Percentiles rank a stretch among this genome's conserved stretches.
These are phyloP conservation scores for Pongo abelii DNA, from an alignment of 2,113 vertebrate species.

Conservation along the genomic window DNA sequence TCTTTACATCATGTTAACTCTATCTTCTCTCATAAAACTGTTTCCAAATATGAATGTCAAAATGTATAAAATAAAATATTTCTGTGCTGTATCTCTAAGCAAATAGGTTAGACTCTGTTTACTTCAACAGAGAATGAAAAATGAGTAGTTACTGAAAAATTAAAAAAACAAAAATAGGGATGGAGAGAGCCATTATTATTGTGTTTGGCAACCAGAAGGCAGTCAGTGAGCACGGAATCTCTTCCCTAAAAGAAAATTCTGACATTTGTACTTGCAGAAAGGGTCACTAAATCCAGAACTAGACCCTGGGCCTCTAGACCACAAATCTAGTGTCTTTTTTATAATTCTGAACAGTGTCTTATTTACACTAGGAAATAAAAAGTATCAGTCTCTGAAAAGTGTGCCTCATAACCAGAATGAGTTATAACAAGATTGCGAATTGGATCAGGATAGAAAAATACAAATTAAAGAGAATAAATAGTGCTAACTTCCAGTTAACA, in stretches of 20 bases:
- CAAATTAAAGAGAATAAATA: slow-evolving; percentile 37
- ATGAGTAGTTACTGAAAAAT: not conserved
- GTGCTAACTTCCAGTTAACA: slow-evolving; percentile 51
- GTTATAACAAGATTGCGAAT: not conserved
- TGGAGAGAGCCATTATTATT: not conserved
- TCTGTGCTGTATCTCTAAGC: not conserved
- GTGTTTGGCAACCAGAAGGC: not conserved
- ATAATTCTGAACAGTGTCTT: not conserved
- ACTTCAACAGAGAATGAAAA: not conserved
- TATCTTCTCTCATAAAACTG: slow-evolving; percentile 32
- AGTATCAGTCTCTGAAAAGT: not conserved
- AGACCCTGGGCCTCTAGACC: not conserved
- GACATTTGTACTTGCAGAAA: not conserved
- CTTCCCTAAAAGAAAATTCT: not conserved
- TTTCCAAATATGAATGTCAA: slow-evolving; percentile 54
- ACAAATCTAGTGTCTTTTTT: not conserved
- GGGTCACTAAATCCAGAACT: not conserved
- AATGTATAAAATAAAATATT: slow-evolving; percentile 22
- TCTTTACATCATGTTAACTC: slow-evolving; percentile 61
- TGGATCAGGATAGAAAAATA: not conserved
- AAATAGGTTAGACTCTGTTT: not conserved
- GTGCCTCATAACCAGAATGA: not conserved
- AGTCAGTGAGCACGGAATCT: not conserved
- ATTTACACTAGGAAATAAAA: not conserved
- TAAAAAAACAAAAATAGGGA: not conserved